These are phyloP conservation scores for Fratercula arctica DNA, from an alignment of 2,797 vertebrate species.

Conservation along the genomic window DNA sequence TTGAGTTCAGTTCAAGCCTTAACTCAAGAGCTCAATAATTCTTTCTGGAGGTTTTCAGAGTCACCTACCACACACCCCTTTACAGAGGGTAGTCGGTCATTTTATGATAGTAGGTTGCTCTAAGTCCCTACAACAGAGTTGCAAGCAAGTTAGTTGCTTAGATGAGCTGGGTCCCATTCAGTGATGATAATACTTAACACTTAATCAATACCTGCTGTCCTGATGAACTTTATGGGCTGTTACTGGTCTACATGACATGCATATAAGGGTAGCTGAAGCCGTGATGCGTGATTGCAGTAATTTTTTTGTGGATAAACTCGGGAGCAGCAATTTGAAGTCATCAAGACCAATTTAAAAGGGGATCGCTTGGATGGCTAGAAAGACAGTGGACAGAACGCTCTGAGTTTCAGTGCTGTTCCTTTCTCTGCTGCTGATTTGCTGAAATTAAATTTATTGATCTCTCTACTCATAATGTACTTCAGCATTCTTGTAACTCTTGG, in stretches of 20 bases:
- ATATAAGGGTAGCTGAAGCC: not conserved
- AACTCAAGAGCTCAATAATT: not conserved
- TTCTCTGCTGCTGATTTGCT: not conserved
- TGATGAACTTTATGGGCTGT: not conserved
- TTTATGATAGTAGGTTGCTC: not conserved
- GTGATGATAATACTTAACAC: not conserved
- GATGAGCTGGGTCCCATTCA: not conserved
- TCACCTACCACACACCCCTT: not conserved
- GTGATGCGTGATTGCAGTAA: not conserved
- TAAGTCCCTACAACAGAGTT: not conserved
- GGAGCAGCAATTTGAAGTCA: not conserved
- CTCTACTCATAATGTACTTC: not conserved
- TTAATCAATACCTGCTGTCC: not conserved
- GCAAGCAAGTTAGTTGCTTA: not conserved
- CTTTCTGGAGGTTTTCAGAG: not conserved
- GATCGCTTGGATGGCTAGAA: not conserved
- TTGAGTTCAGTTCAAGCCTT: not conserved
- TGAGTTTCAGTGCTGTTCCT: not conserved
- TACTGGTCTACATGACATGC: not conserved
- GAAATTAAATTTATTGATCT: conserved; percentile 31
- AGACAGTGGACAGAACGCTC: not conserved
- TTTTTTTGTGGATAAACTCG: conserved; percentile 4
- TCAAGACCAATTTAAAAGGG: not conserved
- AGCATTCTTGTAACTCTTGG: not conserved
- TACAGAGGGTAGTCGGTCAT: not conserved